A percentile compares a stretch with the other conserved stretches of the same genome.
phyloP scores from a whole-genome alignment of 2,113 vertebrate genomes.

The Ophiodon elongatus region DNA sequence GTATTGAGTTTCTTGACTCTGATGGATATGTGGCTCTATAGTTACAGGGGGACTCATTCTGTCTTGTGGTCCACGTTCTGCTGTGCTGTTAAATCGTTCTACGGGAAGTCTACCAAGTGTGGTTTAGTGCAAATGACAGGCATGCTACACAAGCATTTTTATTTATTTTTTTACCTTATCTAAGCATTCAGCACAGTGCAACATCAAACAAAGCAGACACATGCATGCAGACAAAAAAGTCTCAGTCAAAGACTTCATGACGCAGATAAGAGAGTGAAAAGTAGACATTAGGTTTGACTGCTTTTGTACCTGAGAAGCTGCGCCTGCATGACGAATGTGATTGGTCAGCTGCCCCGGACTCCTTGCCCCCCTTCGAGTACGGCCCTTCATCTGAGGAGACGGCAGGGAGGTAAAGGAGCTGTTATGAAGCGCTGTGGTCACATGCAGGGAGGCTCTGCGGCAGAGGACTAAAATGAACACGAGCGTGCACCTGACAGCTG shows the following conservation, averaged over 20 bases:
- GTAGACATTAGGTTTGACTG: conserved; percentile 37
- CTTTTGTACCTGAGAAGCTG: conserved; percentile 93
- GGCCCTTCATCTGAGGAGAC: conserved; percentile 92
- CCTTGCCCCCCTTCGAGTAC: conserved; percentile 93
- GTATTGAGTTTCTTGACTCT: conserved; percentile 24
- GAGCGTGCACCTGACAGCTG: conserved; percentile 47
- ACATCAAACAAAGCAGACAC: conserved; percentile 49
- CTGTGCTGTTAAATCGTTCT: conserved; percentile 63
- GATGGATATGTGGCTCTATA: conserved; percentile 15
- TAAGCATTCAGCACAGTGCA: conserved; percentile 65
- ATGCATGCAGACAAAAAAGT: neutral
- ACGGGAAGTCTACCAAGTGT: conserved; percentile 36
- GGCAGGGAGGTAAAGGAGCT: conserved; percentile 36
- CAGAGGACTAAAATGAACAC: too few species aligned
- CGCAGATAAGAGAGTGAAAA: conserved; percentile 39
- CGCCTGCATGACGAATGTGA: conserved; percentile 89
- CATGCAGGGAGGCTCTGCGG: too few species aligned
- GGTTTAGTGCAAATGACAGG: conserved; percentile 69
- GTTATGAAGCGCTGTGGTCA: conserved; percentile 22
- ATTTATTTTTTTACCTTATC: conserved; percentile 62
- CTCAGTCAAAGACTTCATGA: conserved; percentile 37
- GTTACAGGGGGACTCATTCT: conserved; percentile 67
- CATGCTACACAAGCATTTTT: conserved; percentile 57
- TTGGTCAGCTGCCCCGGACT: conserved; percentile 84
- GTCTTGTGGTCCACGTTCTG: conserved; percentile 64